Evolutionary conservation across 2,113 vertebrate genomes (phyloP), one percentile per base, ranked within the genome.

Genomic region (Brachyhypopomus occidentalis): DNA sequence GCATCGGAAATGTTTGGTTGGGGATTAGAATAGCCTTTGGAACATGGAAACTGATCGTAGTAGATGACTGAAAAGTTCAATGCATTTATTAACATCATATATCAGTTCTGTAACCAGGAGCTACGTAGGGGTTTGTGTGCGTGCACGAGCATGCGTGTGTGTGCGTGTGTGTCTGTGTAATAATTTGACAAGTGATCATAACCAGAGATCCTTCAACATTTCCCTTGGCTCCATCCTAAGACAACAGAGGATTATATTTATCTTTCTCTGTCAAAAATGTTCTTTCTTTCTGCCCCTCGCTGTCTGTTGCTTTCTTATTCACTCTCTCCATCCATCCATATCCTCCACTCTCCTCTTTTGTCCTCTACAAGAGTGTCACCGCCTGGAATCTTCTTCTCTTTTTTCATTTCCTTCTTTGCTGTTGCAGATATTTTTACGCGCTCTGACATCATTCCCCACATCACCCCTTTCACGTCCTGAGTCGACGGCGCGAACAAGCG

Each of bases 141-240:
- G 80, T 74, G 27, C 20, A 69, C 19, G 34, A 78, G 41, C 58
- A 48, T 71, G 45, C 4, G 80, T 74, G 52, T 22, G 2, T 59
- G 27, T 25, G 67, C 14, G 34, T 83, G 52, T 22, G 2, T 59
- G 27, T 45, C 1, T 30, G 27, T 34, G 45, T 71, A 45, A 20
- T 52, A 76, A 1, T 4, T 36, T 79, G 82, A 76, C 66, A 76
- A 70, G 78, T 80, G 66, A 84, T 80, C 27, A 72, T 72, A 77
- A 20, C 66, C 73, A 80, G 77, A 76, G 66, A 72, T 75, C 72
- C 63, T 75, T 30, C 67, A 66, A 41, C n/a, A 38, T 69, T 84
- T 45, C 56, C 16, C 22, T 63, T 72, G 56, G 64, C 82, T 80
- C 66, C 11, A 23, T 79, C n/a, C 41, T 2, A 52, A 82, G n/a